Base-by-base conservation (phyloP, 2,113 vertebrate genomes). In the Neogale vison region DNA sequence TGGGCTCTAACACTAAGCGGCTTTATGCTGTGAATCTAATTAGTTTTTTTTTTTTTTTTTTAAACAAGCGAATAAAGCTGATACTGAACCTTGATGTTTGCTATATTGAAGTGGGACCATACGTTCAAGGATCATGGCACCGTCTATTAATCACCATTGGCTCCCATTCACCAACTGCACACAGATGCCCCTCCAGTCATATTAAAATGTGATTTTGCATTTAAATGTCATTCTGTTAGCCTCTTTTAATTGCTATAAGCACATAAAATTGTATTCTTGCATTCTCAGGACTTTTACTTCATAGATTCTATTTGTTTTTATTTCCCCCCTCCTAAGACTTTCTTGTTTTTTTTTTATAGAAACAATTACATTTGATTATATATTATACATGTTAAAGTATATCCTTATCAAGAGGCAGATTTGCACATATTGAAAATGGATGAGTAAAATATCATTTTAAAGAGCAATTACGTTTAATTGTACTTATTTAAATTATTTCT, bases 11-110 rank as follows among this genome's bases (percentile, higher is more conserved):
- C 13, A 26, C 20, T 81, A 10, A 7, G 39, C 24, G 92, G 55
- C 34, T 96, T 97, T 98, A 69, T 97, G 57, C 50, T 95, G 89
- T 98, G 92, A 98, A 96, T 98, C 91, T 97, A 97, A 98, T 98
- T 97, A 97, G 86, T 87, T 85, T 23, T 59, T 9, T 69, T 96
- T 55, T 96, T 55, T 57, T 34, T 98, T 93, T 57, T 89, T 83
- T 91, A 59, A 97, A 76, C 94, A 77, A 97, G 95, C 3, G 86
- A 98, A 96, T 92, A 96, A 97, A 96, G 45, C 61, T 95, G 47
- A 18, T 55, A 84, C 72, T 98, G 97, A 97, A 98, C 71, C 71
- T 98, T 97, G 87, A 95, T 83, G 79, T 11, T 77, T 36, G 18
- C 34, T 90, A 7, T n/a, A 67, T 0, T 97, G 93, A 97, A 96